Percentiles rank a stretch among this genome's conserved stretches.
phyloP scores from a whole-genome alignment of 2,797 vertebrate genomes.

The Percopsis omiscomaycus region DNA sequence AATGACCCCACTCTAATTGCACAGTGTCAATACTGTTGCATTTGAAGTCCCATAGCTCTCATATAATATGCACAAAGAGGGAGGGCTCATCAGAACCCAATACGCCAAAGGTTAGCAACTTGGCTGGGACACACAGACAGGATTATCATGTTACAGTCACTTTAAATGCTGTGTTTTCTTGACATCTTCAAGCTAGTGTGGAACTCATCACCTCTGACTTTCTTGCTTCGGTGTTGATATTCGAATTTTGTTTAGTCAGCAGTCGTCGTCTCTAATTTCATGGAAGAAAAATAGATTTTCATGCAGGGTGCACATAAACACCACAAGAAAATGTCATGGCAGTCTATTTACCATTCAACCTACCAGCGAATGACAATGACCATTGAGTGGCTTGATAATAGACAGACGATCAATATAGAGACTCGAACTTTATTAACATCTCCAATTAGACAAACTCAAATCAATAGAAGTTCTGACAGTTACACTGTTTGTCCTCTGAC shows the following conservation, averaged over 20 bases:
- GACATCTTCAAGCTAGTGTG: conserved; percentile 4
- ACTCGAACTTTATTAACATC: conserved; percentile 67
- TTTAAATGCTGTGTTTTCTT: conserved; percentile 19
- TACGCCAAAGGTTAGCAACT: conserved; percentile 27
- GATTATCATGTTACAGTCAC: conserved; percentile 35
- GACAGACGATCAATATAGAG: conserved; percentile 58
- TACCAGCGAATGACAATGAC: conserved; percentile 43
- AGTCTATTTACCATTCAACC: conserved; percentile 37
- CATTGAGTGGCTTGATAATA: conserved; percentile 58
- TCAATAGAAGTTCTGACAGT: conserved; percentile 43
- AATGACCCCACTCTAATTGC: conserved; percentile 77
- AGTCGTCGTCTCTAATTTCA: too few species aligned
- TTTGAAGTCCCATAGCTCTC: conserved; percentile 74
- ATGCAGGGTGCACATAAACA: not conserved
- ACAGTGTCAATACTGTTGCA: conserved; percentile 79
- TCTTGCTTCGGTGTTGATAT: too few species aligned
- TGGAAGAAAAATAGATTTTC: not conserved
- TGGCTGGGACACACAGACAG: conserved; percentile 21
- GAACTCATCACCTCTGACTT: too few species aligned
- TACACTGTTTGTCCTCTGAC: too few species aligned
- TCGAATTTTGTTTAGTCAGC: too few species aligned
- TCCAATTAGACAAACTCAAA: conserved; percentile 49
- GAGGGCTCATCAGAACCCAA: conserved; percentile 50
- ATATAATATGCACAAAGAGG: conserved; percentile 65
- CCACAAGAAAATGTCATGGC: not conserved